Conservation (phyloP, 2,888 invertebrate species). For the Suillia variegata region DNA sequence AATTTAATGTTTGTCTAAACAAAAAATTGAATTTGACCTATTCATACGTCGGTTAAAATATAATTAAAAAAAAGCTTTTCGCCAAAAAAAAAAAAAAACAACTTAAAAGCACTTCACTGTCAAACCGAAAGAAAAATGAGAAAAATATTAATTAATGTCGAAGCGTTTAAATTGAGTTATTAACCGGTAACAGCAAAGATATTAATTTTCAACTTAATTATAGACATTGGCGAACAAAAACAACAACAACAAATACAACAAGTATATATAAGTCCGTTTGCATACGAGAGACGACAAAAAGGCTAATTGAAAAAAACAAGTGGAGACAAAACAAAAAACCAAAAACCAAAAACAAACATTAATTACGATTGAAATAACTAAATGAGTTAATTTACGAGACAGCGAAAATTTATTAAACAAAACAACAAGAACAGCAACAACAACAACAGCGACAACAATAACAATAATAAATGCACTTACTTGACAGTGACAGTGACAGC, state of each 20-base stretch:
- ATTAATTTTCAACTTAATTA: neutral
- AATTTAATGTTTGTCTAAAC: too few relatives aligned
- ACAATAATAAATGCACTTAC: too few relatives aligned
- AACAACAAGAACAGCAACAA: too few relatives aligned
- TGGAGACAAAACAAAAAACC: too few relatives aligned
- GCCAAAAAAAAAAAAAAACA: too few relatives aligned
- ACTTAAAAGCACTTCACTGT: too few relatives aligned
- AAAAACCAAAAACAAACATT: slow-evolving; percentile 25
- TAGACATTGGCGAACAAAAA: neutral
- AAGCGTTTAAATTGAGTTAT: neutral
- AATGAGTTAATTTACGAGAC: slow-evolving; percentile 29
- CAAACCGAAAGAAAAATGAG: too few relatives aligned
- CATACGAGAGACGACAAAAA: neutral
- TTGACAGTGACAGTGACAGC: slow-evolving; percentile 24
- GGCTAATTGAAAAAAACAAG: neutral
- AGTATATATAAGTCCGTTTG: too few relatives aligned
- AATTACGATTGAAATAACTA: slow-evolving; percentile 15
- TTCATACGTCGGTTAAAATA: too few relatives aligned
- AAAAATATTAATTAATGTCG: neutral
- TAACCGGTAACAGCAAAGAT: neutral
- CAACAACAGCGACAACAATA: neutral
- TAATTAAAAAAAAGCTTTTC: too few relatives aligned
- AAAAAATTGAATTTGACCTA: too few relatives aligned
- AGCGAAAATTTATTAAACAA: slow-evolving; percentile 20
- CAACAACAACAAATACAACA: too few relatives aligned